Base-by-base conservation (phyloP, 35 echinoderm and acorn worm genomes). In the Acanthaster planci region DNA sequence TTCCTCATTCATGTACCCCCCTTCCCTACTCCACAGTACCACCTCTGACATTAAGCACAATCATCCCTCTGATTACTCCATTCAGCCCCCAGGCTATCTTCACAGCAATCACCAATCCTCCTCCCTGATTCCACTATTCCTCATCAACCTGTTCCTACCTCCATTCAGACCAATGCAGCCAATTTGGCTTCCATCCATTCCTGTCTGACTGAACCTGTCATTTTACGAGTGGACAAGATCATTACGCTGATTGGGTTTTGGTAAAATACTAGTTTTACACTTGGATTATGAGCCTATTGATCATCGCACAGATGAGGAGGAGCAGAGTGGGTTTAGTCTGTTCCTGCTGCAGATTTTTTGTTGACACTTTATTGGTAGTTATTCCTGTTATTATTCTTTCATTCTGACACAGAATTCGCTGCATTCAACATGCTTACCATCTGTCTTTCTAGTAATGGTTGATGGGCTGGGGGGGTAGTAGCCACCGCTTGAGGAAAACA, bases 191-290 rank as follows among this genome's bases (percentile, higher is more conserved):
- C 42, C 42, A 47, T 47, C 42, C 42, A 47, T 47, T 47, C 12
- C 42, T 47, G 42, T 47, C 42, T 47, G 4, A 6, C 42, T 47
- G 4, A 6, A 4, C 42, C 42, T 47, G 4, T 47, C 42, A 47
- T 47, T 47, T 47, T 47, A 47, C 12, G 42, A 12, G 42, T 12
- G 42, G 42, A 47, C 42, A 12, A 47, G 42, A 72, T 72, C 26
- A 72, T 72, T 72, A 72, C 64, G 64, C 64, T 72, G 64, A 72
- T 72, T 72, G 64, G 64, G 34, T 72, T n/a, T 30, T 26, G 4
- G 23, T 19, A 27, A 34, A 72, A 72, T 35, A 72, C 26, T 29
- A 31, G 19, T 72, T 72, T 72, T 26, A 72, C 64, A 72, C 64
- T 31, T 72, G 64, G 34, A 21, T 30, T 29, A 19, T 35, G 23